These are phyloP conservation scores for Heliconius eleuchia DNA, from an alignment of 1,140 invertebrate species.

Conservation along the genomic window DNA sequence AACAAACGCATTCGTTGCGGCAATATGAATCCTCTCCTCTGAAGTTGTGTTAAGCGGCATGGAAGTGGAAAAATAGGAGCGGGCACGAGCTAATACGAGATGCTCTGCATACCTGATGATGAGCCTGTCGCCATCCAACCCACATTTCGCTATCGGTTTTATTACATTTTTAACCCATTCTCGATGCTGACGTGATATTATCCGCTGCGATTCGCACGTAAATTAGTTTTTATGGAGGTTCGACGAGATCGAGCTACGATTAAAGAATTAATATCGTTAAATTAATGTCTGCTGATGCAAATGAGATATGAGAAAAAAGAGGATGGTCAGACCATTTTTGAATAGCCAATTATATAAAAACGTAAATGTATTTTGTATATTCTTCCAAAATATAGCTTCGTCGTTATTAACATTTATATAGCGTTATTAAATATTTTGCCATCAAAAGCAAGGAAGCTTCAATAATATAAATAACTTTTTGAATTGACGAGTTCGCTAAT, in stretches of 20 bases:
- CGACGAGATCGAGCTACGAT: background rate
- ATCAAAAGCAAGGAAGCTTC: too few relatives aligned
- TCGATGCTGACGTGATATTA: slow-evolving; percentile 11
- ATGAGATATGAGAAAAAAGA: background rate
- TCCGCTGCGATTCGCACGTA: background rate
- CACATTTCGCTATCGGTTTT: slow-evolving; percentile 31
- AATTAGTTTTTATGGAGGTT: slow-evolving; percentile 8
- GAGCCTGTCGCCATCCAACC: slow-evolving; percentile 48
- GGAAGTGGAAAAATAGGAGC: slow-evolving; percentile 76
- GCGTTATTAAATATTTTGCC: too few relatives aligned
- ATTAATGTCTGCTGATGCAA: background rate
- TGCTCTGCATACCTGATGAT: slow-evolving; percentile 64
- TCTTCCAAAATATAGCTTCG: too few relatives aligned
- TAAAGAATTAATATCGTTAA: slow-evolving; percentile 15
- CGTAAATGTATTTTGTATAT: too few relatives aligned
- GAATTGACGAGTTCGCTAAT: background rate
- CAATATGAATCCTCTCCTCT: slow-evolving; percentile 79
- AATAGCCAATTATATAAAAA: too few relatives aligned
- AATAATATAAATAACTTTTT: too few relatives aligned
- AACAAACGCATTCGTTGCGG: slow-evolving; percentile 76
- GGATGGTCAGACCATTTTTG: too few relatives aligned
- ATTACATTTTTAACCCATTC: slow-evolving; percentile 35
- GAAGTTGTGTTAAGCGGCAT: slow-evolving; percentile 76
- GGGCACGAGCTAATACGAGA: slow-evolving; percentile 71
- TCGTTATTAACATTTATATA: too few relatives aligned